Base-by-base conservation (phyloP, 2,888 invertebrate genomes). In the Amphipyra tragopoginis region DNA sequence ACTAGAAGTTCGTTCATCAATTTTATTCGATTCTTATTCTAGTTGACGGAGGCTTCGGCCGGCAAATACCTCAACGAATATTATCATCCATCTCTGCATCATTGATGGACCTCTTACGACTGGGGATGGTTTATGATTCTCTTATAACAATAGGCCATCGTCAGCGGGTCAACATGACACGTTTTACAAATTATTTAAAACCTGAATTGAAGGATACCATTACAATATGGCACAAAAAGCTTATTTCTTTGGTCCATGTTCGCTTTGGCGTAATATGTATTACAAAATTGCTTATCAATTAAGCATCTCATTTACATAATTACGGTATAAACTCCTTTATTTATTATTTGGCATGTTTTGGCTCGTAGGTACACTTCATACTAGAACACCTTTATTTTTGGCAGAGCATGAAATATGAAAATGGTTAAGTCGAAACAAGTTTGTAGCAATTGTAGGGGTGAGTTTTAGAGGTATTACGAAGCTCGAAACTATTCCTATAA, bases 211-310 rank as follows among this genome's bases (percentile, higher is more conserved):
- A 44, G 45, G 36, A 49, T 54, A 14, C 14, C 14, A 13, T 42
- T 9, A 10, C 36, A 10, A 10, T 38, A 51, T 11, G 53, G 65
- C 40, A 52, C 8, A 40, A 39, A 39, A 39, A n/a, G 5, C 8
- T 33, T 62, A n/a, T 34, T 60, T 38, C 15, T 42, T 75, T 75
- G 70, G 72, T 69, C 75, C 70, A 51, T 72, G 34, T n/a, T n/a
- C n/a, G n/a, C n/a, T n/a, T n/a, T n/a, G n/a, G n/a, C n/a, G n/a
- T n/a, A n/a, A n/a, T n/a, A n/a, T n/a, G 50, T 42, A 43, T 5
- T 43, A 39, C 38, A 36, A 51, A 51, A 48, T 52, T 36, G 10
- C 5, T 7, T 29, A 5, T 29, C 29, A 4, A 29, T 29, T 29
- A 7, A 29, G 29, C 21, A 21, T 21, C 21, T 21, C 21, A 21